Evolutionary conservation across 1,140 invertebrate genomes (phyloP), one percentile per base, ranked within the genome.

Genomic region (Anagrus nilaparvatae): DNA sequence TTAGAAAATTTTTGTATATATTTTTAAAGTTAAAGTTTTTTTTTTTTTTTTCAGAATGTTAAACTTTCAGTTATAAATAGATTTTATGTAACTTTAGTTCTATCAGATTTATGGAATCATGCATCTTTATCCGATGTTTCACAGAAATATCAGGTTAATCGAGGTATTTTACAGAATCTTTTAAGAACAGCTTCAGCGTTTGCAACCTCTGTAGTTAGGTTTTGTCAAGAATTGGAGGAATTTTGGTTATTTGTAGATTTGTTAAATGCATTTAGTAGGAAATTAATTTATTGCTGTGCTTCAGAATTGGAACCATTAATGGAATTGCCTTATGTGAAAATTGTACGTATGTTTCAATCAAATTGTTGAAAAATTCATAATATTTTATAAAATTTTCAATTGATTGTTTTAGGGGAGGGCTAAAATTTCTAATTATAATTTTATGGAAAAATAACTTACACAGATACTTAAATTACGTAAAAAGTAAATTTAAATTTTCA

Each of bases 81-180:
- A 40, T 88, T 96, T 62, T 94, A 91, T 56, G 59, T 89, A 32
- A 83, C 88, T 6, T 60, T 96, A 31, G 86, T 93, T 61, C 61
- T 96, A 23, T 74, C 84, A 48, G 83, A 91, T 46, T 69, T 95
- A 2, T 87, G 87, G 79, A 76, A 78, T 42, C 75, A 84, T 46
- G 67, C 75, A 48, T 71, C n/a, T n/a, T n/a, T 91, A 6, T 80
- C 81, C 61, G 61, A 60, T 20, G 81, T 93, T 0, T 77, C 89
- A 1, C 68, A 78, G 25, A 84, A 82, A 60, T 95, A 74, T 66
- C 65, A 73, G 48, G 61, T 82, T 2, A 70, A 74, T 49, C 70
- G 79, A 47, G 81, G 81, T 18, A 65, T 73, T 19, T 60, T 91
- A 35, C 85, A 90, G 63, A 79, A 78, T 55, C 65, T 91, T 1